Evolutionary conservation across 92 coral and sea anemone species (phyloP).

Genomic region (Pocillopora meandrina): DNA sequence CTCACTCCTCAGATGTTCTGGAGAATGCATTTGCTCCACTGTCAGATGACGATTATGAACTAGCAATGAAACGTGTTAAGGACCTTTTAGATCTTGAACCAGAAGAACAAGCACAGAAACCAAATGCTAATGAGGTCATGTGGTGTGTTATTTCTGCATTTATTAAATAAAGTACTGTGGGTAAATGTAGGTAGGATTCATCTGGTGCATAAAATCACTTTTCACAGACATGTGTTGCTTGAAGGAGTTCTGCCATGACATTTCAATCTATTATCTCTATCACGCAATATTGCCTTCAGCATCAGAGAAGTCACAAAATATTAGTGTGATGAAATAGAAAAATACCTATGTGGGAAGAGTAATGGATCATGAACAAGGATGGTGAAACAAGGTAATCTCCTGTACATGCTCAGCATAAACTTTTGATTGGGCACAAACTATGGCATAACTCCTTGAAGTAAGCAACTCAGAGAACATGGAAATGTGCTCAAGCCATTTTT

Average conservation of each 20-base stretch:
- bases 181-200: slow-evolving; percentile 10
- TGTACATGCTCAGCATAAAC: too few species aligned
- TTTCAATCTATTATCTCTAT: too few species aligned
- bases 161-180: slow-evolving; percentile 61
- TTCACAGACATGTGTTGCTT: neutral
- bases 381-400: too few species aligned
- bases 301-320: too few species aligned
- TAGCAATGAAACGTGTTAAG: slow-evolving; percentile 97
- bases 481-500: neutral
- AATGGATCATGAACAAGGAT: too few species aligned
- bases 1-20: slow-evolving; percentile 98
- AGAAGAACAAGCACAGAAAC: slow-evolving; percentile 87
- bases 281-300: too few species aligned
- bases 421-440: too few species aligned
- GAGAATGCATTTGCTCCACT: slow-evolving; percentile 98
- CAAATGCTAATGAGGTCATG: slow-evolving; percentile 85
- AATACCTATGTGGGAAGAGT: too few species aligned
- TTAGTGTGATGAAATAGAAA: too few species aligned
- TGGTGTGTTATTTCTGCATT: slow-evolving; percentile 99
- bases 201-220: slow-evolving; percentile 4
- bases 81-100: slow-evolving; percentile 97
- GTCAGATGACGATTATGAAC: slow-evolving; percentile 98
- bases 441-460: too few species aligned
- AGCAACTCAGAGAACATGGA: neutral
- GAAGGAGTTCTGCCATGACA: too few species aligned